Evolutionary conservation across 1,140 invertebrate species (phyloP), one percentile per base, ranked within the genome.

Genomic region (Drosophila nigrodunni): DNA sequence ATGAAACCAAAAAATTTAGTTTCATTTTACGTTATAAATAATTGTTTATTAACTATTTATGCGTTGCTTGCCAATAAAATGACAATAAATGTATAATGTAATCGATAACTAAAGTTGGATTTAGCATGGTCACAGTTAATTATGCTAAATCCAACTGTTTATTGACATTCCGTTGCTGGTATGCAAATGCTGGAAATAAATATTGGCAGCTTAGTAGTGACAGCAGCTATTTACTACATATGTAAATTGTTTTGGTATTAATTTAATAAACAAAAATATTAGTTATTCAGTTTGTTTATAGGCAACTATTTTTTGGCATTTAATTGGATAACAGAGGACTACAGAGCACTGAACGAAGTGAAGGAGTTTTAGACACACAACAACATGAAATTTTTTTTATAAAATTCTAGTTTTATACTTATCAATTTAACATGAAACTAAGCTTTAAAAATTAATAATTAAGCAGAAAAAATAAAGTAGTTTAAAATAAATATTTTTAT

Each of bases 31-130:
- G 11, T 54, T 34, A 11, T 47, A 49, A 72, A 58, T 55, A 50
- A 65, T 15, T 41, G 5, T 8, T 25, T 37, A 58, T 60, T 54
- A 43, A 37, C 44, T 34, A 58, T 76, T 72, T 60, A 66, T 72
- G 60, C 35, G 15, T 18, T 21, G 13, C 10, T 58, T 21, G 15
- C 21, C 57, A 50, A 72, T 59, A 35, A 30, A 65, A 64, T 65
- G 21, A 50, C 37, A 39, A 54, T 72, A 72, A 65, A 72, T 30
- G 47, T 34, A 37, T 46, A 73, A 52, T 52, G 25, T 30, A 60
- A 41, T 1, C 43, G 44, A 52, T 46, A 50, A 7, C 50, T 54
- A n/a, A 30, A 37, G 11, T 13, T 10, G 44, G 30, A 58, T 44
- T 43, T 43, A 58, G 11, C n/a, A 30, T 35, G 18, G n/a, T 6